Evolutionary conservation across 2,797 vertebrate species (phyloP).

Genomic region (Chromobotia macracanthus): DNA sequence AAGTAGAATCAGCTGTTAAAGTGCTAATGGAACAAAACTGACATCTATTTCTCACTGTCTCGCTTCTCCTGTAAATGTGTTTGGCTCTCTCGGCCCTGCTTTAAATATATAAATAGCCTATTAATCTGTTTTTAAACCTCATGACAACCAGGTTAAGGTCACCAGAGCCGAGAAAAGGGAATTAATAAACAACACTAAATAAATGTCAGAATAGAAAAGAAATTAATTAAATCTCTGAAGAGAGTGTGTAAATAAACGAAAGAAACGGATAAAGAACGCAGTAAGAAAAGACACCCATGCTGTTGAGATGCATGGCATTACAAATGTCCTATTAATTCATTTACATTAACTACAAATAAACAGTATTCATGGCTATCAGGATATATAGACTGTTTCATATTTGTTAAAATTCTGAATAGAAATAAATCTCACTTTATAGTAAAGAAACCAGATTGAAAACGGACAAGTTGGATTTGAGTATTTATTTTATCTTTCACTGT

Average conservation of each 20-base stretch:
- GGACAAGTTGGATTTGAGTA: too few relatives aligned
- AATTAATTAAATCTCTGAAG: background rate
- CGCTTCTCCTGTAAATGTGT: constrained; percentile 6
- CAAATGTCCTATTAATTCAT: background rate
- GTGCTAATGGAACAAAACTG: constrained; percentile 17
- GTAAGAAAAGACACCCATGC: background rate
- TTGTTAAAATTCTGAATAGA: too few relatives aligned
- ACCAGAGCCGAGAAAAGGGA: background rate
- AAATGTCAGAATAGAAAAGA: background rate
- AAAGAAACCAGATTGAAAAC: too few relatives aligned
- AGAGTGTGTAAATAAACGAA: background rate
- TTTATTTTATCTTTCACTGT: too few relatives aligned
- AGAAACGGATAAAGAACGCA: background rate
- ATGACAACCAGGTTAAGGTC: constrained; percentile 19
- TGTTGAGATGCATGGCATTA: background rate
- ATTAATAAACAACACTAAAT: background rate
- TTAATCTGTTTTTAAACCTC: constrained; percentile 22
- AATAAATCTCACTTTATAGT: too few relatives aligned
- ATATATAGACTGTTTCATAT: too few relatives aligned
- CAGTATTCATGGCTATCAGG: too few relatives aligned
- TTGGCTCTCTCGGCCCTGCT: background rate
- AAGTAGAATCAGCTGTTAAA: background rate
- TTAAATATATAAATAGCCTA: background rate
- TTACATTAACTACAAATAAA: background rate
- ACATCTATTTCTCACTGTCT: background rate